phyloP scores from a whole-genome alignment of 2,113 vertebrate species.

The Gnathochromis pfefferi region DNA sequence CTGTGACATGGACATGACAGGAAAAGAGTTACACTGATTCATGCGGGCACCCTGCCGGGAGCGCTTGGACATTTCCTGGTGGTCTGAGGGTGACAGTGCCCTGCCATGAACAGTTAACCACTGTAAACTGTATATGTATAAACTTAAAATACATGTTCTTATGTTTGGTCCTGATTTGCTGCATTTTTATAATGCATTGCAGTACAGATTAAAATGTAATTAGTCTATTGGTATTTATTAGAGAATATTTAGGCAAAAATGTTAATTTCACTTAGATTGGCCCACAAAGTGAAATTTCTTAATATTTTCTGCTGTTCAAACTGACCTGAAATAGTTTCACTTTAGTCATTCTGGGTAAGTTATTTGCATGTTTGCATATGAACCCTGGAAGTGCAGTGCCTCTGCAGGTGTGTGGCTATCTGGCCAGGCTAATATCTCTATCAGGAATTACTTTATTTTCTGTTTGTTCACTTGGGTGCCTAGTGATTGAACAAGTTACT shows the following conservation, averaged over 20 bases:
- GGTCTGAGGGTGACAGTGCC: not conserved
- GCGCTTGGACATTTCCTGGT: not conserved
- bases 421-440: not conserved
- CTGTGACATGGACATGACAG: not conserved
- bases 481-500: not conserved
- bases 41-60: accelerated
- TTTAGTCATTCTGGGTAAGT: not conserved
- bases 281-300: not conserved
- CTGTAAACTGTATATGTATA: not conserved
- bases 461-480: not conserved
- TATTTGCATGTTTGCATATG: not conserved
- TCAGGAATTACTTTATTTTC: not conserved
- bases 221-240: not conserved
- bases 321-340: not conserved
- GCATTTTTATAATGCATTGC: not conserved
- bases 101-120: accelerated
- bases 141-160: not conserved
- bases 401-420: not conserved
- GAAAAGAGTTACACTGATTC: not conserved
- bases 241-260: not conserved
- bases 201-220: not conserved
- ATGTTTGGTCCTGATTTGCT: not conserved
- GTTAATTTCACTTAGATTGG: not conserved
- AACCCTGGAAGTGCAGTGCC: accelerated
- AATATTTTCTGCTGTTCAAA: not conserved